These are phyloP conservation scores for Styela clava DNA, from an alignment of 23 tunicate species.

Conservation along the genomic window DNA sequence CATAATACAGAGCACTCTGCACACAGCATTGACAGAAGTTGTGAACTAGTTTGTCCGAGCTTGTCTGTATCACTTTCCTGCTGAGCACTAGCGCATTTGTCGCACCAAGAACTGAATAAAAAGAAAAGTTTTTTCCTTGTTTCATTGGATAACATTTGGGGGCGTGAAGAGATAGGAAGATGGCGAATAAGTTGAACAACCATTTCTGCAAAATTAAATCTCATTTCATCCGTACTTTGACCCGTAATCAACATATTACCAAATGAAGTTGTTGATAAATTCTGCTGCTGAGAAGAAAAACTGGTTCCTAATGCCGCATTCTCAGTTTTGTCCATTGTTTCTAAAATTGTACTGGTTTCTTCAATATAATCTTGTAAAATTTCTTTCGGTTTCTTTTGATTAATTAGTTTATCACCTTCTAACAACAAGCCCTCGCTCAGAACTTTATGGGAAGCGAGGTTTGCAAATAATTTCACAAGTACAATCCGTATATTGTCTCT, in stretches of 20 bases:
- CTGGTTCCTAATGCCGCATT: slow-evolving; percentile 10
- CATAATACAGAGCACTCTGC: slow-evolving; percentile 81
- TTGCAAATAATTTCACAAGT: slow-evolving; percentile 49
- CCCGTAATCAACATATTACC: neutral
- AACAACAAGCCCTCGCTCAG: slow-evolving; percentile 7
- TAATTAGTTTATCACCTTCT: neutral
- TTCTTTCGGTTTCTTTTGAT: neutral
- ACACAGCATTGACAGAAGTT: slow-evolving; percentile 42
- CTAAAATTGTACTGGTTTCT: slow-evolving; percentile 5
- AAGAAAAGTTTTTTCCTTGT: slow-evolving; percentile 50
- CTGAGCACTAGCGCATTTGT: slow-evolving; percentile 32
- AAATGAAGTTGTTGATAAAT: neutral
- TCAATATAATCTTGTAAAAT: slow-evolving; percentile 20
- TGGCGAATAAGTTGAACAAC: slow-evolving; percentile 42
- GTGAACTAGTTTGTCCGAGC: neutral
- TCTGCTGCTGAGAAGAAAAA: slow-evolving; percentile 14
- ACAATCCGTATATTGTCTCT: slow-evolving; percentile 58
- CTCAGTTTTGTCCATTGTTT: slow-evolving; percentile 15
- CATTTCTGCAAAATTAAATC: slow-evolving; percentile 18
- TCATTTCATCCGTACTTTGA: slow-evolving; percentile 11
- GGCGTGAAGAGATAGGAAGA: slow-evolving; percentile 29
- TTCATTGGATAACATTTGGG: slow-evolving; percentile 31
- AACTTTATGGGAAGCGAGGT: slow-evolving; percentile 57
- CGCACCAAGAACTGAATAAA: slow-evolving; percentile 74
- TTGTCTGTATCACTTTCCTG: neutral